Conservation (phyloP, 2,888 invertebrate species). For the Acronicta leporina region DNA sequence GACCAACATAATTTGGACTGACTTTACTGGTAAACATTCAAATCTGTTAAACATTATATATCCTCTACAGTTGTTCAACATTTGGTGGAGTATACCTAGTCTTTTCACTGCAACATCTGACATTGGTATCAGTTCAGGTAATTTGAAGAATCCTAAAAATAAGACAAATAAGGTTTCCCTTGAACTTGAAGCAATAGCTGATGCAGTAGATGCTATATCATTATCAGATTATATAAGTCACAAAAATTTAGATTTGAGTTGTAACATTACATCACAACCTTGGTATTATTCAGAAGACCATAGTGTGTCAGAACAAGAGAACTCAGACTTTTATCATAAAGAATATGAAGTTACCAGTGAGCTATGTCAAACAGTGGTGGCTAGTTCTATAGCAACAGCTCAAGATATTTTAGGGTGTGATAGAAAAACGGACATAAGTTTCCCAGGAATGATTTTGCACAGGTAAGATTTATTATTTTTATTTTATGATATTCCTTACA, state of each 20-base stretch:
- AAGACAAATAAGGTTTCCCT: constrained; percentile 43
- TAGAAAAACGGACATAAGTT: constrained; percentile 57
- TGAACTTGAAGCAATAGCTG: constrained; percentile 64
- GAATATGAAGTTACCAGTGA: constrained; percentile 66
- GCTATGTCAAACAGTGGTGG: constrained; percentile 67
- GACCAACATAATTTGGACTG: constrained; percentile 56
- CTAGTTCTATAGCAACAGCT: constrained; percentile 60
- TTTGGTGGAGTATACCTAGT: constrained; percentile 80
- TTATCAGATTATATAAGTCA: constrained; percentile 72
- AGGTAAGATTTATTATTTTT: constrained; percentile 64
- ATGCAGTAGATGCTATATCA: constrained; percentile 77
- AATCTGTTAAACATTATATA: constrained; percentile 46
- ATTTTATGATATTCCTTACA: background rate
- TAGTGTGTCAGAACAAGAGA: constrained; percentile 79
- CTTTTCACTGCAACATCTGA: constrained; percentile 55
- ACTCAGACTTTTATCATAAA: constrained; percentile 66
- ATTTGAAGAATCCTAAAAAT: constrained; percentile 44
- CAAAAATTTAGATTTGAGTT: constrained; percentile 47
- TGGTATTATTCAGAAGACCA: constrained; percentile 72
- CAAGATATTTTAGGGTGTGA: constrained; percentile 60
- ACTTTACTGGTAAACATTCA: constrained; percentile 55
- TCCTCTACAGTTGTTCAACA: constrained; percentile 65
- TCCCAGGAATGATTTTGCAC: constrained; percentile 71
- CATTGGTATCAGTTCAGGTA: constrained; percentile 9
- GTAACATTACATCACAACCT: constrained; percentile 68